Conservation (phyloP, 1,140 invertebrate species). For the Drosophila ambigua region DNA sequence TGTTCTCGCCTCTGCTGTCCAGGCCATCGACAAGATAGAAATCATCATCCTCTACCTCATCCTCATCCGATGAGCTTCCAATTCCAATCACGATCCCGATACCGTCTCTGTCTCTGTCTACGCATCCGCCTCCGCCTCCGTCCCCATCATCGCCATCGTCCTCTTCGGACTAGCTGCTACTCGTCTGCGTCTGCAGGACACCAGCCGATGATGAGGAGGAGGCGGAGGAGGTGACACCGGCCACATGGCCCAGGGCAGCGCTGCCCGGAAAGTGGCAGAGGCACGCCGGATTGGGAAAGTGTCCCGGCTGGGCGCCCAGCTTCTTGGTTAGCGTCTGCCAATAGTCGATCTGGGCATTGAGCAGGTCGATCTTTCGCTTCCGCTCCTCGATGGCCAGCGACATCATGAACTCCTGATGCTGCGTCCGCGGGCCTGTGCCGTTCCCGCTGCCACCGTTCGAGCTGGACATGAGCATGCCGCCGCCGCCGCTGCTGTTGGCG, state of each 20-base stretch:
- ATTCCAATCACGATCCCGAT: too few species aligned
- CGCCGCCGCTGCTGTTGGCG: conserved; percentile 43
- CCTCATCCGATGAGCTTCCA: conserved; percentile 4
- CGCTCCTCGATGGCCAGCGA: conserved; percentile 75
- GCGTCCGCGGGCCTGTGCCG: conserved; percentile 17
- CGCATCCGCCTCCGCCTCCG: not conserved
- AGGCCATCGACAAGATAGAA: not conserved
- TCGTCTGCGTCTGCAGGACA: conserved; percentile 66
- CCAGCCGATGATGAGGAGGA: conserved; percentile 12
- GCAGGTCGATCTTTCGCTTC: conserved; percentile 72
- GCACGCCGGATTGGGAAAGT: conserved; percentile 70
- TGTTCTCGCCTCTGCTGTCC: conserved; percentile 14
- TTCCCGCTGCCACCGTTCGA: not conserved
- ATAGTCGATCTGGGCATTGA: conserved; percentile 80
- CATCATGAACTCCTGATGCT: conserved; percentile 74
- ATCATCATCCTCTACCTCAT: conserved; percentile 15
- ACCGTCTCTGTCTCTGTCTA: not conserved
- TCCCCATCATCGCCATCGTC: conserved; percentile 28
- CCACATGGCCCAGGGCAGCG: not conserved
- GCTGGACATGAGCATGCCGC: not conserved
- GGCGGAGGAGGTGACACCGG: conserved; percentile 7
- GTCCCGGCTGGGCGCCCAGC: conserved; percentile 61
- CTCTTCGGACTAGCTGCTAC: conserved; percentile 76
- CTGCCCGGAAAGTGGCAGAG: conserved; percentile 72
- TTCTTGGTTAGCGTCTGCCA: conserved; percentile 81